A percentile compares a stretch with the other conserved stretches of the same genome.
These are phyloP conservation scores for Desoria tigrina DNA, from an alignment of 2,888 invertebrate genomes.

Conservation along the genomic window DNA sequence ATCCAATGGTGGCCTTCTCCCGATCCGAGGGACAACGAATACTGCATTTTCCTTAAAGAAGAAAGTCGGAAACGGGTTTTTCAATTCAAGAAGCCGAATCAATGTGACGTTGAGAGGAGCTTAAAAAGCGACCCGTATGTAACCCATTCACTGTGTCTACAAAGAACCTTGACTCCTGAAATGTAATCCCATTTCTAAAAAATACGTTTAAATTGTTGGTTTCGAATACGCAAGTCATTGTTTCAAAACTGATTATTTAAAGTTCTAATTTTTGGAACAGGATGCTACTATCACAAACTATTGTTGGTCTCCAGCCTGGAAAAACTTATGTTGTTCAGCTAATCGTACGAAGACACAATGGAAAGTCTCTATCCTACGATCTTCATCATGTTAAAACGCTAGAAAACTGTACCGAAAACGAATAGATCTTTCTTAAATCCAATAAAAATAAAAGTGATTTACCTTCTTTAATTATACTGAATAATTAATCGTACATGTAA, in stretches of 20 bases:
- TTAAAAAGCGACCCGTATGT: conserved; percentile 58
- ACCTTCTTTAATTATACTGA: too few species aligned
- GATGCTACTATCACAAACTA: conserved; percentile 60
- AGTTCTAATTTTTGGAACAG: conserved; percentile 55
- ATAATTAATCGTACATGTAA: too few species aligned
- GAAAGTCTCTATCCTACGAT: conserved; percentile 64
- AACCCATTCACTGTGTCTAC: conserved; percentile 57
- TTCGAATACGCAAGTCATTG: conserved; percentile 5
- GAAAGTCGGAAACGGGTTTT: conserved; percentile 54
- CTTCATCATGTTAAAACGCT: conserved; percentile 51
- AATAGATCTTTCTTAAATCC: too few species aligned
- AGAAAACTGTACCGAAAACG: background rate
- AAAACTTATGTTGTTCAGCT: conserved; percentile 64
- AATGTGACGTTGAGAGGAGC: conserved; percentile 59
- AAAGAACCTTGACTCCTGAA: conserved; percentile 49
- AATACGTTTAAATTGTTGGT: background rate
- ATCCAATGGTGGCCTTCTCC: conserved; percentile 65
- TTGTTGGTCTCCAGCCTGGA: conserved; percentile 61
- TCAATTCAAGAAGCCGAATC: conserved; percentile 57
- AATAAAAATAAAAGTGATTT: too few species aligned
- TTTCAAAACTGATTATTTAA: background rate
- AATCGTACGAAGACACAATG: conserved; percentile 62
- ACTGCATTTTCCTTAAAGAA: conserved; percentile 59
- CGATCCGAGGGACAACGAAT: conserved; percentile 57
- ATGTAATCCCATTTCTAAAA: conserved; percentile 22